Evolutionary conservation across 1,140 invertebrate species (phyloP).

Genomic region (Eriosoma lanigerum): DNA sequence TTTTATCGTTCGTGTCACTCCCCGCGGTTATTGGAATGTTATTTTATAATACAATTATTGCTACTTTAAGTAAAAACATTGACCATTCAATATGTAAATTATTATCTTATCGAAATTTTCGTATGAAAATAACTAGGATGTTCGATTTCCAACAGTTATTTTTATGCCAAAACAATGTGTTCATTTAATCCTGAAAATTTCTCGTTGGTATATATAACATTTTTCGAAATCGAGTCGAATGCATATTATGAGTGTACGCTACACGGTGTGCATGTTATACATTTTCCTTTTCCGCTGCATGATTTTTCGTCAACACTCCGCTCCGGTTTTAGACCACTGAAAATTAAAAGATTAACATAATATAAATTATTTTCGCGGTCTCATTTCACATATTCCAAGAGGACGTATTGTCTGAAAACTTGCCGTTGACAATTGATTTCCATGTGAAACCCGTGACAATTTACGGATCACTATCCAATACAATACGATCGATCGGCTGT

Average conservation of each 20-base stretch:
- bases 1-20: no score
- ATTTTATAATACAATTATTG: no score
- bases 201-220: no score
- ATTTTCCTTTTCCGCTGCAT: neutral
- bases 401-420: neutral
- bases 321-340: neutral
- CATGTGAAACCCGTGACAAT: slow-evolving; percentile 31
- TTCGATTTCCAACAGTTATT: no score
- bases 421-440: slow-evolving; percentile 39
- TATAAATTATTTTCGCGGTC: slow-evolving; percentile 8
- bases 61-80: no score
- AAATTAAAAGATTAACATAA: slow-evolving; percentile 37
- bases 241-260: neutral
- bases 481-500: slow-evolving; percentile 13
- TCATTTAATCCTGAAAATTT: no score
- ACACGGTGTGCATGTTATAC: neutral
- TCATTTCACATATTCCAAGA: slow-evolving; percentile 2
- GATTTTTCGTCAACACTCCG: neutral
- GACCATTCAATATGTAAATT: no score
- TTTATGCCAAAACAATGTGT: no score
- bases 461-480: slow-evolving; percentile 18
- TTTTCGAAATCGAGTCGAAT: neutral
- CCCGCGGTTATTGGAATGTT: no score
- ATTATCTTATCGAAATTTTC: no score
- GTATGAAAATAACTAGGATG: no score